Conservation (phyloP, 1,140 invertebrate species). For the Diuraphis noxia region DNA sequence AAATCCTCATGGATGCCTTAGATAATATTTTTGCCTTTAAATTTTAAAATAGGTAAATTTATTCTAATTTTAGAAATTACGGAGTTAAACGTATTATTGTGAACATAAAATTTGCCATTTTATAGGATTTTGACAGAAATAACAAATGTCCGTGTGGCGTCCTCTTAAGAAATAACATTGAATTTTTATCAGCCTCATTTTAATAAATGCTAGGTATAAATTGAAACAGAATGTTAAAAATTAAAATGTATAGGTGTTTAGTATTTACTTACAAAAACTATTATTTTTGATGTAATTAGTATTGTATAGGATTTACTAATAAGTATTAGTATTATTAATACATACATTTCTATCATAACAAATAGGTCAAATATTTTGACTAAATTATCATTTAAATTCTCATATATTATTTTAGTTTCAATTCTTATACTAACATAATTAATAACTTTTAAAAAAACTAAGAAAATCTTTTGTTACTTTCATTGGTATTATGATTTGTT, state of each 20-base stretch:
- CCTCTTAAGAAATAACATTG: background rate
- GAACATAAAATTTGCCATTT: too few relatives aligned
- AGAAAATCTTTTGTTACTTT: background rate
- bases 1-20: too few relatives aligned
- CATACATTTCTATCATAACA: background rate
- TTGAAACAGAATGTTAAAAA: background rate
- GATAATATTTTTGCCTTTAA: too few relatives aligned
- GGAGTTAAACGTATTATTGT: too few relatives aligned
- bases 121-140: too few relatives aligned
- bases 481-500: background rate
- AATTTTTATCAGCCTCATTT: background rate
- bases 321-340: background rate
- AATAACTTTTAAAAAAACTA: background rate
- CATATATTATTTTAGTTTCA: background rate
- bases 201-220: too few relatives aligned
- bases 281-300: background rate
- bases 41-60: too few relatives aligned
- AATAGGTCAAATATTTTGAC: background rate
- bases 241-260: background rate
- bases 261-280: too few relatives aligned
- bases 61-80: too few relatives aligned
- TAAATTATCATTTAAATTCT: background rate
- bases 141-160: too few relatives aligned
- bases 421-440: background rate
- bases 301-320: background rate